A percentile compares a stretch with the other conserved stretches of the same genome.
phyloP scores from a whole-genome alignment of 2,797 vertebrate species.

The Pangasius krempfi region DNA sequence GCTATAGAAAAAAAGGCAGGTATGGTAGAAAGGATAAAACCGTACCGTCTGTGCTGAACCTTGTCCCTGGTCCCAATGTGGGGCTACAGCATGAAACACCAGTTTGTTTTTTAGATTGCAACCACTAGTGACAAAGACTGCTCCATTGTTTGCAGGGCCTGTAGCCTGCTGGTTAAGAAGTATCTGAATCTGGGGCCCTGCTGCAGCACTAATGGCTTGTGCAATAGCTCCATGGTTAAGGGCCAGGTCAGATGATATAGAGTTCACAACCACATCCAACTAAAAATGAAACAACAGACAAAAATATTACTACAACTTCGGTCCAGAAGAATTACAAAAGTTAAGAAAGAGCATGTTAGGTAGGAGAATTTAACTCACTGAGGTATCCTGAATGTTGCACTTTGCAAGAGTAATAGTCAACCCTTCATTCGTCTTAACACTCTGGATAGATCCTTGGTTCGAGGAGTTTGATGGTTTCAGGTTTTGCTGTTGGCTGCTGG shows the following conservation, averaged over 20 bases:
- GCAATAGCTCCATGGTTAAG: conserved; percentile 80
- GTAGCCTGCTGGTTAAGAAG: conserved; percentile 59
- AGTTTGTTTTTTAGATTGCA: conserved; percentile 70
- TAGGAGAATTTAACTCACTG: conserved; percentile 69
- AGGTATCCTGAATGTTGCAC: conserved; percentile 75
- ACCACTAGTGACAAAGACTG: conserved; percentile 77
- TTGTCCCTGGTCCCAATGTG: conserved; percentile 62
- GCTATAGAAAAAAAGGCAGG: neutral
- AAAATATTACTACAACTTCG: neutral
- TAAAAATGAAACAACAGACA: conserved; percentile 58
- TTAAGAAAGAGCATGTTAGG: neutral
- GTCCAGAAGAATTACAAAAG: neutral
- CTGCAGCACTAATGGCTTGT: conserved; percentile 72
- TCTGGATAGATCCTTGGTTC: conserved; percentile 39
- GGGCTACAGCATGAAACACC: conserved; percentile 79
- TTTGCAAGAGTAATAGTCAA: conserved; percentile 71
- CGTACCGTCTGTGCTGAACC: conserved; percentile 71
- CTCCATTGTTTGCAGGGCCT: neutral
- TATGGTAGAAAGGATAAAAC: neutral
- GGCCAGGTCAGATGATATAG: conserved; percentile 67
- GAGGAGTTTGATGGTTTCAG: conserved; percentile 7
- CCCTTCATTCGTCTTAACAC: conserved; percentile 75
- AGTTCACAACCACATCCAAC: conserved; percentile 83
- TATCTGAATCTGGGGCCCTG: conserved; percentile 78
- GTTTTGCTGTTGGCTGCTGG: conserved; percentile 24